Evolutionary conservation across 2,888 invertebrate species (phyloP), one percentile per base, ranked within the genome.

Genomic region (Rhingia campestris): DNA sequence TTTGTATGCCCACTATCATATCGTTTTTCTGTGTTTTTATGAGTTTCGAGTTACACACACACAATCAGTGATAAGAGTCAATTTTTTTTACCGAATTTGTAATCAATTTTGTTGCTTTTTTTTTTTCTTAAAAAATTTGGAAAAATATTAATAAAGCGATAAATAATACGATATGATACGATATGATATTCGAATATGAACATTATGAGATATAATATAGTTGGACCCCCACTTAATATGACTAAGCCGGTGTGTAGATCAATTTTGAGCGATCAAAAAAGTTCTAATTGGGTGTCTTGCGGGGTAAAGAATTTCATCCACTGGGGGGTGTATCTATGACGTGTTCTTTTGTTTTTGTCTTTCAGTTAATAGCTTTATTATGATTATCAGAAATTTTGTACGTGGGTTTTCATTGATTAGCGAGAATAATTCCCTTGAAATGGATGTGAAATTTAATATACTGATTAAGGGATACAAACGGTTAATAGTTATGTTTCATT

Each of bases 11-110:
- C 22, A 22, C 22, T 2, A 22, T 22, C 22, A 22, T 22, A 22
- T 22, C 22, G 33, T 54, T 54, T 63, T 41, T 47, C 39, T 22
- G 22, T 43, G 33, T 59, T 67, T 64, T 75, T 47, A 58, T 56
- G 32, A 61, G 82, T 73, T 73, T 82, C 67, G 51, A 67, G 54
- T 82, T 82, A 73, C 81, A 76, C 39, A 30, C 39, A 22, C 32
- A 6, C 14, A 22, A 12, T 4, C 6, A 45, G 41, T 73, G 73
- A 82, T 82, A 82, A 82, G 47, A 82, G 54, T 73, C 1, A 22
- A 22, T 2, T 22, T 22, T 22, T 82, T 82, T 81, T 61, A 77
- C 76, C 54, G 66, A 77, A 67, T 77, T 66, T 32, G 47, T 67
- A 81, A 72, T 54, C 76, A 45, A 69, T 70, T 75, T 75, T 58